Evolutionary conservation across 2,888 invertebrate species (phyloP).

Genomic region (Folsomia manolachei): DNA sequence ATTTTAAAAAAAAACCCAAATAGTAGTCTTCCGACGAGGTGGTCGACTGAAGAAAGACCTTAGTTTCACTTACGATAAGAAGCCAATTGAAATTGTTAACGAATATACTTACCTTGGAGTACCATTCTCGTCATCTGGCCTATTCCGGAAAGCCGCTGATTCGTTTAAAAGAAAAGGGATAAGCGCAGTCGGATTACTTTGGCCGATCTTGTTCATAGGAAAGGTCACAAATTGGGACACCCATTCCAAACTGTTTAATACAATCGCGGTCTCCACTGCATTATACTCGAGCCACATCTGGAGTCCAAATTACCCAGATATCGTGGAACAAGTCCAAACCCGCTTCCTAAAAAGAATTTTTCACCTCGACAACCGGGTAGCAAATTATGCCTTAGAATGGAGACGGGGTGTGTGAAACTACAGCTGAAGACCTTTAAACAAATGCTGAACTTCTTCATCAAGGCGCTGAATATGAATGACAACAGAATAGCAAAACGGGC

Average conservation of each 20-base stretch:
- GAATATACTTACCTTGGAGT: slow-evolving; percentile 17
- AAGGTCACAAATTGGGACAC: no score
- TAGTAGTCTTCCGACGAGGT: no score
- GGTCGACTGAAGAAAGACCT: no score
- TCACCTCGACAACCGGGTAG: background rate
- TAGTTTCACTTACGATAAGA: no score
- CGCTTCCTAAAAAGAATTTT: slow-evolving; percentile 10
- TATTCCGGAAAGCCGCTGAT: no score
- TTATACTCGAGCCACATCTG: slow-evolving; percentile 16
- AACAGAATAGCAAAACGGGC: background rate
- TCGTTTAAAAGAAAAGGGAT: no score
- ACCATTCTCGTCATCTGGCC: no score
- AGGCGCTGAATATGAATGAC: background rate
- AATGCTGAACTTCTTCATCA: slow-evolving; percentile 5
- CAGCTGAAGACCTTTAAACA: background rate
- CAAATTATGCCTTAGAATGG: slow-evolving; percentile 18
- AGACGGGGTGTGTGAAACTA: background rate
- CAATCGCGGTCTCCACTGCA: background rate
- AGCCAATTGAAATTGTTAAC: no score
- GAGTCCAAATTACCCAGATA: background rate
- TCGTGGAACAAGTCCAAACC: slow-evolving; percentile 15
- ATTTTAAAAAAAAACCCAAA: no score
- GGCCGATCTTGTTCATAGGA: no score
- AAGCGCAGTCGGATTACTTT: no score
- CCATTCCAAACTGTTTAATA: slow-evolving; percentile 1